Conservation (phyloP, 37 sponge, comb jelly and placozoan genomes). For the Diacarnus erythraeanus region DNA sequence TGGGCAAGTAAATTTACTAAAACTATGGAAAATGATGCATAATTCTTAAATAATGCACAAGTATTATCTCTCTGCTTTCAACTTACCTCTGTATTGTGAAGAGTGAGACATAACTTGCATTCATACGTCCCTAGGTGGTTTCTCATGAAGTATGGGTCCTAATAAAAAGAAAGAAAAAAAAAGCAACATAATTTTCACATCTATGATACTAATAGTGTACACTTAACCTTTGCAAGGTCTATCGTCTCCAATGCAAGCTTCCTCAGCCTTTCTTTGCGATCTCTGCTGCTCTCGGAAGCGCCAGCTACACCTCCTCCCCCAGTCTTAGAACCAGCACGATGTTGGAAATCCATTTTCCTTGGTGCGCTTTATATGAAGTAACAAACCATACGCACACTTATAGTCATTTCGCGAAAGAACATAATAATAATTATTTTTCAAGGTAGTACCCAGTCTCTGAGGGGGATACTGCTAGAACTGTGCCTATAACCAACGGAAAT, state of each 20-base stretch:
- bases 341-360: slow-evolving; percentile 92
- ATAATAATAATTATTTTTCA: no score
- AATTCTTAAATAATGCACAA: no score
- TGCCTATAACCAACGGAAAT: no score
- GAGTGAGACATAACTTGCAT: slow-evolving; percentile 97
- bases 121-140: slow-evolving; percentile 98
- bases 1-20: no score
- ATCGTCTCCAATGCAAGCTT: slow-evolving; percentile 97
- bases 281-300: slow-evolving; percentile 89
- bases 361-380: no score
- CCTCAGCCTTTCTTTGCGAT: slow-evolving; percentile 90
- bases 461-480: no score
- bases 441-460: background rate
- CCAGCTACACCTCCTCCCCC: slow-evolving; percentile 96
- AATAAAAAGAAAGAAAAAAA: slow-evolving; percentile 3
- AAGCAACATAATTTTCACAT: background rate
- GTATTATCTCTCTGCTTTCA: no score
- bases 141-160: slow-evolving; percentile 99
- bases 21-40: no score
- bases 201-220: slow-evolving; percentile 1
- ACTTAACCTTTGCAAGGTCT: slow-evolving; percentile 84
- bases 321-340: slow-evolving; percentile 93
- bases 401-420: no score
- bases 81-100: slow-evolving; percentile 68
- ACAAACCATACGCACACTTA: no score